Conservation (phyloP, 2,797 vertebrate genomes). For the Amblyraja radiata region DNA sequence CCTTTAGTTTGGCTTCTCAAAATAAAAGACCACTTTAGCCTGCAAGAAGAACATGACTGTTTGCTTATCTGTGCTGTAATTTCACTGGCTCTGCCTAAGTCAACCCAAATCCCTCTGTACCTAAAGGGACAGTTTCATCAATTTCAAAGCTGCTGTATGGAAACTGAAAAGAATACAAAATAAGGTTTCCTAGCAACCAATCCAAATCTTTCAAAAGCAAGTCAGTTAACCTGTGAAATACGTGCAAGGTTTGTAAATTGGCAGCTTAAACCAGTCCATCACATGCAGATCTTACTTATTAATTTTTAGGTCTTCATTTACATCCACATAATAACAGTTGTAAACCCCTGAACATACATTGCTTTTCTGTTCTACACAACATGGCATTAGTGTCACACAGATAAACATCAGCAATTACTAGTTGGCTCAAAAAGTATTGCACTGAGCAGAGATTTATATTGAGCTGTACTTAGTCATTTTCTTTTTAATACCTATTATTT, state of each 20-base stretch:
- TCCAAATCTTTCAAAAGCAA: constrained; percentile 56
- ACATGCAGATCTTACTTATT: constrained; percentile 24
- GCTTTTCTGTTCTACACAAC: not conserved
- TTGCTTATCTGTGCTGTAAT: constrained; percentile 49
- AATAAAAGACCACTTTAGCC: constrained; percentile 44
- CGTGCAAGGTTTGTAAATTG: constrained; percentile 55
- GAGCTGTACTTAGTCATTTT: not conserved
- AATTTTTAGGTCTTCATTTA: constrained; percentile 30
- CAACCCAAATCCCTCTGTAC: constrained; percentile 52
- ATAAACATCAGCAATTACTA: constrained; percentile 16
- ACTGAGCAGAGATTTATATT: not conserved
- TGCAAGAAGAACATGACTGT: constrained; percentile 48
- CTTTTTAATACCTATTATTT: not conserved
- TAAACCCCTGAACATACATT: not conserved
- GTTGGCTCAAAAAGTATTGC: not conserved
- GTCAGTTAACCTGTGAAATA: constrained; percentile 55
- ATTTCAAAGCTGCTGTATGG: constrained; percentile 57
- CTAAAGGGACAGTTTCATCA: constrained; percentile 57
- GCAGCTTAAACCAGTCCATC: constrained; percentile 43
- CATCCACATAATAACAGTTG: constrained; percentile 22
- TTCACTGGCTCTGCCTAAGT: constrained; percentile 54
- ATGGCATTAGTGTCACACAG: not conserved
- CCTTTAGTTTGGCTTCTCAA: constrained; percentile 1
- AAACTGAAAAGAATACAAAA: constrained; percentile 57
- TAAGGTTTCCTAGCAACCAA: constrained; percentile 61